Conservation (phyloP, 2,797 vertebrate species). For the Fringilla coelebs region DNA sequence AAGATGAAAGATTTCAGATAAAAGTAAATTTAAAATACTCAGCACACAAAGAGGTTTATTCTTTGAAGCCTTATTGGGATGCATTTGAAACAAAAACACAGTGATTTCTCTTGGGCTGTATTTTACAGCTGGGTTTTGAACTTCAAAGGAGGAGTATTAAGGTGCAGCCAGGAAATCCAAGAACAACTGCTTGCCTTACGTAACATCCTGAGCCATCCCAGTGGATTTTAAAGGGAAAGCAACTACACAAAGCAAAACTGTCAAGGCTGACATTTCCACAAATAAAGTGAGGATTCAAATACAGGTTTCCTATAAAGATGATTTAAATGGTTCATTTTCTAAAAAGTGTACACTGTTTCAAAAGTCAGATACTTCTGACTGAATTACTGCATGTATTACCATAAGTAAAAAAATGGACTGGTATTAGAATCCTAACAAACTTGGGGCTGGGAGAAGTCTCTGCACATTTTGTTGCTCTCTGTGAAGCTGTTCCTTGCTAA, state of each 20-base stretch:
- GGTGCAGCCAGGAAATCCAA: conserved; percentile 39
- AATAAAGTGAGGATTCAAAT: background rate
- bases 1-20: background rate
- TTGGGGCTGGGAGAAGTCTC: background rate
- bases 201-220: conserved; percentile 20
- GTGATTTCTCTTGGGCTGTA: background rate
- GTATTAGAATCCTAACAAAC: background rate
- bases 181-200: background rate
- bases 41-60: background rate
- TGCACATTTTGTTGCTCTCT: background rate
- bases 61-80: background rate
- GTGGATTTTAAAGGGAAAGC: background rate
- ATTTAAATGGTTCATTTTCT: background rate
- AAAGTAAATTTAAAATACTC: background rate
- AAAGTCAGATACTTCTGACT: background rate
- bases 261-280: background rate
- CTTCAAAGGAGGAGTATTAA: background rate
- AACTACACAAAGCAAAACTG: background rate
- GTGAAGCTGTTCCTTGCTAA: background rate
- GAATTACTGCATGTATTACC: background rate
- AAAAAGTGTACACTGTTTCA: background rate
- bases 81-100: background rate
- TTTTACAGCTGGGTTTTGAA: background rate
- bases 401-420: background rate
- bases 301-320: background rate